Base-by-base conservation (phyloP, 1,140 invertebrate species). In the Wiebesia pumilae region DNA sequence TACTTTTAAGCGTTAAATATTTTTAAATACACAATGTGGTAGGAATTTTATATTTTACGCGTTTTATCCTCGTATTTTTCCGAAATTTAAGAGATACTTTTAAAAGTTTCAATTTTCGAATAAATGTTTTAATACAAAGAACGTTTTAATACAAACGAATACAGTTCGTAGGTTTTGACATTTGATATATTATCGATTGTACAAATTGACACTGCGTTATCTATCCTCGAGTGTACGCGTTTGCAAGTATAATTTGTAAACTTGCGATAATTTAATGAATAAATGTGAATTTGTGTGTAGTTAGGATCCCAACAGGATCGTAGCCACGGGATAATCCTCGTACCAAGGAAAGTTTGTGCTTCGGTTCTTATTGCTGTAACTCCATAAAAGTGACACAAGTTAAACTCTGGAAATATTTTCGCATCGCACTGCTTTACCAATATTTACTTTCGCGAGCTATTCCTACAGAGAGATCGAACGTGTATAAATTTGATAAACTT, bases 371-470 rank as follows among this genome's bases (percentile, higher is more conserved):
- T 40, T 65, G 51, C 33, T 65, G 79, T 38, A 62, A 58, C 51
- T 58, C 33, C 30, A 65, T 81, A 81, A 81, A 81, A 58, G n/a
- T n/a, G 30, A 38, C 16, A 38, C 35, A 40, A 58, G 54, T 65
- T 38, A 38, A 33, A 79, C 30, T 54, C 24, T 30, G 47, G 4
- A 43, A 75, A 65, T 81, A 81, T 65, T 81, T 81, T 30, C 47
- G 16, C 54, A 65, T 40, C 16, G 6, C 58, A 33, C 69, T 75
- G 43, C 43, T 83, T 73, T 83, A 54, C 43, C 58, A 62, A 33
- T 75, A 75, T 75, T 83, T 83, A 73, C 69, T 83, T 83, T 83
- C 47, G 58, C 67, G 27, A 24, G 35, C 71, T 75, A 27, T n/a
- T 58, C 58, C 33, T 43, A 24, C 4, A 54, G 24, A 14, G 43